Evolutionary conservation across 2,888 invertebrate genomes (phyloP).

Genomic region (Dysmachus trigonus): DNA sequence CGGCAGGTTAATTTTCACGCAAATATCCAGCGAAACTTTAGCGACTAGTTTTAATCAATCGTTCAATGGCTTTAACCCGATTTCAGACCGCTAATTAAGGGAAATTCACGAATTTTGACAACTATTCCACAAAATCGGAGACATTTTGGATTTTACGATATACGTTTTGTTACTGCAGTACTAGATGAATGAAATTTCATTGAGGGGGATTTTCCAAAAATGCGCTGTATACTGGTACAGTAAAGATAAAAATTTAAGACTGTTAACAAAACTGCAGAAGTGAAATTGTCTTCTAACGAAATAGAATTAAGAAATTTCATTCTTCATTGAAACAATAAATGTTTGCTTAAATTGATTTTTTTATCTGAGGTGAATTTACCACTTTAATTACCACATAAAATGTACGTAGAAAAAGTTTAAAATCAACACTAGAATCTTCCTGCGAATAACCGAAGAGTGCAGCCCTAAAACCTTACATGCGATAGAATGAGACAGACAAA

Average conservation of each 20-base stretch:
- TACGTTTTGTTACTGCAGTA: conserved; percentile 14
- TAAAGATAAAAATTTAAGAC: not conserved
- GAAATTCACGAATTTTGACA: conserved; percentile 11
- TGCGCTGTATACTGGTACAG: not conserved
- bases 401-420: not conserved
- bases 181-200: conserved; percentile 30
- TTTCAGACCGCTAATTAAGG: not conserved
- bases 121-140: not conserved
- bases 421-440: not conserved
- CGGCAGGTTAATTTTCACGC: not conserved
- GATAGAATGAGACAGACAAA: not conserved
- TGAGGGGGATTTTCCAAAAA: not conserved
- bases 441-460: not conserved
- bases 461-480: too few species aligned
- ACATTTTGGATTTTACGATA: conserved; percentile 30
- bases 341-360: not conserved
- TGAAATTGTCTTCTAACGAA: not conserved
- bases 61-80: not conserved
- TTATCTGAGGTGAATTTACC: not conserved
- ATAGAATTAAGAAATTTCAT: not conserved
- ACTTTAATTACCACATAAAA: not conserved
- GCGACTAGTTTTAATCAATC: not conserved
- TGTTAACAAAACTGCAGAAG: not conserved
- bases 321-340: not conserved
- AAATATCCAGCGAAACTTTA: not conserved